Evolutionary conservation across 2,888 invertebrate species (phyloP).

Genomic region (Sylvicola cinctus): DNA sequence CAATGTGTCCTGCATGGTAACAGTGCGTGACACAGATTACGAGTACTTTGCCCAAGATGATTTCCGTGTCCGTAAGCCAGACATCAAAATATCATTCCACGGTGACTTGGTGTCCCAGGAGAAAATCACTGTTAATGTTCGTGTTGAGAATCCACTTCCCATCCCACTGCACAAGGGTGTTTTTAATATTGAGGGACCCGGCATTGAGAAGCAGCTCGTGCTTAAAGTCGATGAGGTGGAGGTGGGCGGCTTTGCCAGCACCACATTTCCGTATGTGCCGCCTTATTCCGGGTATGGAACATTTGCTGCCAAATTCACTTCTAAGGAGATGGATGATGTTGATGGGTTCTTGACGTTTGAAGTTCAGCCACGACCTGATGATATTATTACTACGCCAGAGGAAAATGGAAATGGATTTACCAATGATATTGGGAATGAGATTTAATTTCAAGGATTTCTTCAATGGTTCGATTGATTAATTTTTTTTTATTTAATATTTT

Average conservation of each 20-base stretch:
- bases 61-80: conserved; percentile 73
- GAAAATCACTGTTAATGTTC: conserved; percentile 37
- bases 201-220: conserved; percentile 50
- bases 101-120: conserved; percentile 31
- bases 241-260: conserved; percentile 46
- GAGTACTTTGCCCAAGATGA: conserved; percentile 82
- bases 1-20: conserved; percentile 61
- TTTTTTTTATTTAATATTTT: conserved; percentile 2
- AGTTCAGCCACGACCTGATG: conserved; percentile 30
- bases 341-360: conserved; percentile 68
- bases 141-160: conserved; percentile 64
- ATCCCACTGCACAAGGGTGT: conserved; percentile 52
- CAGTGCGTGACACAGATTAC: conserved; percentile 58
- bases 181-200: conserved; percentile 67
- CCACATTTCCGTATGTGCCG: conserved; percentile 56
- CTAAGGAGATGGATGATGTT: conserved; percentile 73
- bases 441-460: conserved; percentile 11
- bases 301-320: conserved; percentile 68
- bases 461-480: conserved; percentile 18
- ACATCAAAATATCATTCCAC: conserved; percentile 53
- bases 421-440: conserved; percentile 10
- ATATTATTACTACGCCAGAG: conserved; percentile 11
- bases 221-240: conserved; percentile 37
- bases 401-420: conserved; percentile 14
- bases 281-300: conserved; percentile 60